Evolutionary conservation across 1,140 invertebrate species (phyloP).

Genomic region (Frieseomelitta varia): DNA sequence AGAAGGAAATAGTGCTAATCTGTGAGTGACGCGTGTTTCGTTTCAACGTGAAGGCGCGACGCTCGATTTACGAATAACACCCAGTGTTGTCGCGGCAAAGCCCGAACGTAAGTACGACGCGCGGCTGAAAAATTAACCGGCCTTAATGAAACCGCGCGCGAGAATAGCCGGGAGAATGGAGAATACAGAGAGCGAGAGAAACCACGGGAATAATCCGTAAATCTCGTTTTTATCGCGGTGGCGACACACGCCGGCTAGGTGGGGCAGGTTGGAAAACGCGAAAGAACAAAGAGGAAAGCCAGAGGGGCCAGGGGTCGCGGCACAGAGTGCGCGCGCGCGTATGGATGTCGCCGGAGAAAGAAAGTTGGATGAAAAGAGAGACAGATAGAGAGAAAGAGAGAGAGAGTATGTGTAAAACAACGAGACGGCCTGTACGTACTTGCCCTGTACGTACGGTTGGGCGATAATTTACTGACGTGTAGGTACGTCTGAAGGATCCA

Average conservation of each 20-base stretch:
- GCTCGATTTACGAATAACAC: no score
- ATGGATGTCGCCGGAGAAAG: neutral
- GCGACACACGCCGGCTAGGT: no score
- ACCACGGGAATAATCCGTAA: slow-evolving; percentile 38
- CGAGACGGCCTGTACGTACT: slow-evolving; percentile 22
- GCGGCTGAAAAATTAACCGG: neutral
- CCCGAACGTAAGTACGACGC: neutral
- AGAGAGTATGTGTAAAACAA: slow-evolving; percentile 32
- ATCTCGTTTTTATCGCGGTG: slow-evolving; percentile 39
- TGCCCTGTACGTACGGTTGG: slow-evolving; percentile 40
- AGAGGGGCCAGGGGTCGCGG: neutral
- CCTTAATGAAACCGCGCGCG: slow-evolving; percentile 7
- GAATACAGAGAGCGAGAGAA: neutral
- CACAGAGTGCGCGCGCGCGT: neutral
- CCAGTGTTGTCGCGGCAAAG: neutral
- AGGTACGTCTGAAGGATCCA: slow-evolving; percentile 72
- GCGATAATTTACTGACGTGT: slow-evolving; percentile 55
- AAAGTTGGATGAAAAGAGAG: slow-evolving; percentile 15
- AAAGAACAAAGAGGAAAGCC: slow-evolving; percentile 43
- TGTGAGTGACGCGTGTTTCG: no score
- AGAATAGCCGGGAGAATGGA: neutral
- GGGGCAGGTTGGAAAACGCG: slow-evolving; percentile 4
- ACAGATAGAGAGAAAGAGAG: neutral
- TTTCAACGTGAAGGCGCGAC: no score
- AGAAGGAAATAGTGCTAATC: no score